Evolutionary conservation across 2,888 invertebrate genomes (phyloP).

Genomic region (Hermodice carunculata): DNA sequence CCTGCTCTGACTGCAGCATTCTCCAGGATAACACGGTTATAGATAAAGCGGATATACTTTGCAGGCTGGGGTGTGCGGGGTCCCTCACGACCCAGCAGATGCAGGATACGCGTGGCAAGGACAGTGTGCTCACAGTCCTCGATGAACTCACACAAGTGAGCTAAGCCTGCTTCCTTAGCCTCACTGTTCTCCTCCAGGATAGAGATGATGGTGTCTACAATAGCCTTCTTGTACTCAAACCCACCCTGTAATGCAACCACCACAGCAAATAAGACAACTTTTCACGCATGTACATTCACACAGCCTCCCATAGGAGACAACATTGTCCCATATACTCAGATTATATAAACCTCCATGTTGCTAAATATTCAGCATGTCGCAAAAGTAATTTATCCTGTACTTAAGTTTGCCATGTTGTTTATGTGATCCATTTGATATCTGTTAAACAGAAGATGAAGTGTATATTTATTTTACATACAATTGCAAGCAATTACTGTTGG

Average conservation of each 20-base stretch:
- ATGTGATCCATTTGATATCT: no score
- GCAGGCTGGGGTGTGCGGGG: constrained; percentile 95
- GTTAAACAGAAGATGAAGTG: no score
- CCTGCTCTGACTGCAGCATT: constrained; percentile 91
- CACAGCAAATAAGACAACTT: no score
- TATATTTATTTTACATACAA: no score
- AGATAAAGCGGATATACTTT: constrained; percentile 77
- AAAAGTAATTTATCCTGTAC: no score
- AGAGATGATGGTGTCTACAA: constrained; percentile 97
- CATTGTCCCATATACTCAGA: no score
- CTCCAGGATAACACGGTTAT: constrained; percentile 90
- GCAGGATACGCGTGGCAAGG: constrained; percentile 94
- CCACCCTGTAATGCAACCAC: constrained; percentile 77
- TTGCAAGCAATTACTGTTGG: no score
- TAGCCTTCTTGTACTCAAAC: constrained; percentile 97
- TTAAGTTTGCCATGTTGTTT: no score
- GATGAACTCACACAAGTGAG: constrained; percentile 98
- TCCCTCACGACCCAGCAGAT: constrained; percentile 96
- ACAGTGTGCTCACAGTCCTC: constrained; percentile 99
- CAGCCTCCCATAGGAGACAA: no score
- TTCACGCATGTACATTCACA: no score
- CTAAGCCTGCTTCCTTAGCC: constrained; percentile 94
- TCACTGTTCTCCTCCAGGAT: constrained; percentile 98
- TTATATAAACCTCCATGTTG: no score
- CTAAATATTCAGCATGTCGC: no score